A percentile compares a stretch with the other conserved stretches of the same genome.
Evolutionary conservation across 2,113 vertebrate species (phyloP).

Genomic region (Anser brachyrhynchus): DNA sequence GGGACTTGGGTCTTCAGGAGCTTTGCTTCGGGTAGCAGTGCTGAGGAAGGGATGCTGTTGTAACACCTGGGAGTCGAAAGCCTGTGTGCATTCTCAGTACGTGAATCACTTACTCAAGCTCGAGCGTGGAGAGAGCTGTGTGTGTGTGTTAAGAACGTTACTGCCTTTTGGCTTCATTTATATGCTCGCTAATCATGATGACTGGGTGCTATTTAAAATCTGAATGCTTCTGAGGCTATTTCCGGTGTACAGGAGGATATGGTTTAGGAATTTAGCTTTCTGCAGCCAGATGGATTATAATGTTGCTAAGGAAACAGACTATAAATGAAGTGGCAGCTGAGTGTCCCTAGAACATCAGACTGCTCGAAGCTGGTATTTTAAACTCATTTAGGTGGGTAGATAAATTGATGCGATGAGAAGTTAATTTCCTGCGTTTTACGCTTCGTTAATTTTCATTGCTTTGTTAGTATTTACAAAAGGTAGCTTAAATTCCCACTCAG

Average conservation of each 20-base stretch:
- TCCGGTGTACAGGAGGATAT: constrained; percentile 58
- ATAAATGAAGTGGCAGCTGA: constrained; percentile 69
- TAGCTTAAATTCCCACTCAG: constrained; percentile 7
- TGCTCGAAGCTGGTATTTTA: constrained; percentile 66
- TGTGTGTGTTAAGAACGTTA: constrained; percentile 19
- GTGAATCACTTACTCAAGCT: neutral
- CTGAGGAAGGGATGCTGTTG: neutral
- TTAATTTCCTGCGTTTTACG: constrained; percentile 51
- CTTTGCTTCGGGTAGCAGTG: neutral
- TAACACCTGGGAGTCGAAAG: neutral
- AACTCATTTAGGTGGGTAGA: constrained; percentile 47
- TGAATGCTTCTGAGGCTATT: constrained; percentile 55
- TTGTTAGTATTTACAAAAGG: constrained; percentile 35
- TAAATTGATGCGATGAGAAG: constrained; percentile 34
- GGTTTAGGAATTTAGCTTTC: constrained; percentile 66
- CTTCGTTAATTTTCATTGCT: constrained; percentile 47
- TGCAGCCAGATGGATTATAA: constrained; percentile 69
- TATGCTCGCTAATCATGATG: constrained; percentile 23
- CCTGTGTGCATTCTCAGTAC: neutral
- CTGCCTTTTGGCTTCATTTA: constrained; percentile 20
- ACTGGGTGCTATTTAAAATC: constrained; percentile 54
- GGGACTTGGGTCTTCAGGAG: neutral
- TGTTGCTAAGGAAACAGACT: constrained; percentile 74
- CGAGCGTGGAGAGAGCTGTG: neutral
- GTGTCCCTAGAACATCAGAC: constrained; percentile 68